Base-by-base conservation (phyloP, 2,797 vertebrate genomes). In the Mus caroli region DNA sequence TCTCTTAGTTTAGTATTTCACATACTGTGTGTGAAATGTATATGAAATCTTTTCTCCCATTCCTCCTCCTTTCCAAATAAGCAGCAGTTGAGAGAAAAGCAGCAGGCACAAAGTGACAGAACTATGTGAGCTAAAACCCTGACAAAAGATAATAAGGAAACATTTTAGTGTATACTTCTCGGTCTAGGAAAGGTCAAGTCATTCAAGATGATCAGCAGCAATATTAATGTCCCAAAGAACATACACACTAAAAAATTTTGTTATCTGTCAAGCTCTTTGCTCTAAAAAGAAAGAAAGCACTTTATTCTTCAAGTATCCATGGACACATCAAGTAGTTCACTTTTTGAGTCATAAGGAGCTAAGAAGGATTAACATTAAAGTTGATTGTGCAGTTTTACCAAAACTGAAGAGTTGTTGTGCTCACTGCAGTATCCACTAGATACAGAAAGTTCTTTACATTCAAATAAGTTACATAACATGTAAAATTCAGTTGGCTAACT, bases 1-100 rank as follows among this genome's bases (percentile, higher is more conserved):
- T 64, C 14, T 64, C n/a, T 77, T 94, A 62, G 26, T 26, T 80
- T 77, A 62, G 31, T 37, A 69, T 78, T 37, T 86, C 43, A 86
- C 26, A 60, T 26, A 67, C 46, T 73, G 52, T 80, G 37, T 28
- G 9, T 73, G n/a, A 76, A 95, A 83, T 89, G 3, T 24, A 73
- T 71, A 6, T 43, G 31, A 88, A 76, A 52, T 13, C 69, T 94
- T 96, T 89, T 34, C 69, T 89, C 91, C 22, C 76, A 31, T 91
- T 84, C 83, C 0, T 43, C 15, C 14, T 89, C 40, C 40, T 94
- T 93, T 91, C 50, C 22, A 95, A 92, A 92, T 90, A 92, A 43
- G 22, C 15, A 91, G 13, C 26, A 71, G 22, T 37, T 60, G 43
- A 1, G 79, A 11, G 75, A 71, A 67, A 90, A 11, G 24, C 24